Evolutionary conservation across 2,113 vertebrate species (phyloP), one percentile per base, ranked within the genome.

Genomic region (Coptodon bakossiorum): DNA sequence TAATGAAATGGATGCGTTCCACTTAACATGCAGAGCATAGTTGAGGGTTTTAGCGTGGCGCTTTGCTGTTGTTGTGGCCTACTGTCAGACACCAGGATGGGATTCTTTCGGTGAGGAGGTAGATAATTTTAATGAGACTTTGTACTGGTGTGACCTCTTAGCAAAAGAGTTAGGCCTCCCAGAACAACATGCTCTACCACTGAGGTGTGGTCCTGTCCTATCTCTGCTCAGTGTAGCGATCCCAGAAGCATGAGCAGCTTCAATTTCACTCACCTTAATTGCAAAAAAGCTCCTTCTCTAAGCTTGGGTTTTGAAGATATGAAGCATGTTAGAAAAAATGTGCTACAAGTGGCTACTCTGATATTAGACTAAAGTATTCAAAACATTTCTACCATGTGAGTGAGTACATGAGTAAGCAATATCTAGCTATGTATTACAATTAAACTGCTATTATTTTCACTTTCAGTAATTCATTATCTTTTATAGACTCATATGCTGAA

Each of bases 51-150:
- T 50, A 80, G 81, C 40, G 86, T 53, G 80, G 73, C 9, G 81
- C 81, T 84, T 48, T 84, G 89, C 59, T 85, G 88, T 81, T 89
- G 86, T 63, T 34, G 90, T 83, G 86, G 82, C 82, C 78, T 83
- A 78, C 61, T 81, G 83, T 93, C 85, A 88, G 66, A 38, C 71
- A 57, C 88, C 63, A 80, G 83, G 87, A 63, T 86, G 88, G 34
- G 16, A 57, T 73, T 88, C 54, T 81, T 79, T 27, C 54, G 50
- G 84, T 80, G 89, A 83, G 43, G 83, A 86, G 81, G 84, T 19
- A 92, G 92, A 94, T 92, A 43, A 92, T 89, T 94, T 88, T 93
- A 93, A 94, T 92, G 91, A 93, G 83, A 81, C 78, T 7, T 22
- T 86, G 79, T 6, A 7, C 38, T 50, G 34, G 53, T 76, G 11